Percentiles rank a stretch among this genome's conserved stretches.
Conservation (phyloP, 2,113 vertebrate genomes). For the Erpornis zantholeuca region DNA sequence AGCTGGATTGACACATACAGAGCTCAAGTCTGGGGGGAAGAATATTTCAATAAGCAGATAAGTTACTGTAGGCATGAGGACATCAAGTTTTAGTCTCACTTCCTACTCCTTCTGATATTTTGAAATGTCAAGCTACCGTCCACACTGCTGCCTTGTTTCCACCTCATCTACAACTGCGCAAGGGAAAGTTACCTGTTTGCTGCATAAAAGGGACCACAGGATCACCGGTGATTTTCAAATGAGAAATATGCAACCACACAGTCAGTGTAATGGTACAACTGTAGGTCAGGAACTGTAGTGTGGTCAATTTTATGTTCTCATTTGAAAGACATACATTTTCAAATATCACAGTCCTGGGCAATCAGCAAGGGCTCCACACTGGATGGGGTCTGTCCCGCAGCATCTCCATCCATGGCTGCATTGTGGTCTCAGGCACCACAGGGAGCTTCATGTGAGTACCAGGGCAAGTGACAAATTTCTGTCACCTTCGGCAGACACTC, state of each 20-base stretch:
- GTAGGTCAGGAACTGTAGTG: neutral
- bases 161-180: neutral
- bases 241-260: neutral
- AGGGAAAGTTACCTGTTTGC: neutral
- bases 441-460: neutral
- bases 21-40: neutral
- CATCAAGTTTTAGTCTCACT: neutral
- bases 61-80: conserved; percentile 6
- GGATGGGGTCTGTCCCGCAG: neutral
- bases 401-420: neutral
- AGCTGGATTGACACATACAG: conserved; percentile 26
- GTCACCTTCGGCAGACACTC: conserved; percentile 30
- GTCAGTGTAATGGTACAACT: neutral
- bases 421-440: neutral
- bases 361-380: neutral
- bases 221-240: neutral
- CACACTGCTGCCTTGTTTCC: neutral
- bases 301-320: neutral
- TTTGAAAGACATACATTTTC: neutral
- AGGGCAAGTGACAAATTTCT: neutral
- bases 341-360: neutral
- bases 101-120: conserved; percentile 35
- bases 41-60: conserved; percentile 19
- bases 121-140: conserved; percentile 33
- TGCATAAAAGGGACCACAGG: neutral